Evolutionary conservation across 2,888 invertebrate species (phyloP), one percentile per base, ranked within the genome.

Genomic region (Lysandra coridon): DNA sequence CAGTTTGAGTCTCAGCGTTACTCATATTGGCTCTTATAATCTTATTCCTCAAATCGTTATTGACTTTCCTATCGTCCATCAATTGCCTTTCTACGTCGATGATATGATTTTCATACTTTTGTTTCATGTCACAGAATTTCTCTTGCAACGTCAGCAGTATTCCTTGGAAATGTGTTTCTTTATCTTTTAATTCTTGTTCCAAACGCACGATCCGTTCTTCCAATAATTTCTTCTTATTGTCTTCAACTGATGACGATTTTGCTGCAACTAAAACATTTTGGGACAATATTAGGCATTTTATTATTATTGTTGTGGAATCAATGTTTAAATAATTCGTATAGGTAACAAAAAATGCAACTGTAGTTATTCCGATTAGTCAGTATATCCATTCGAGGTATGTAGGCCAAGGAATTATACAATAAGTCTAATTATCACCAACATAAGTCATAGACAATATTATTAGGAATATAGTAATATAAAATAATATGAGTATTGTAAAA

Each of bases 61-160:
- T 92, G 7, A 89, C 83, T 87, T 92, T 94, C 1, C 91, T 88
- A 83, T 95, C 91, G 78, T 92, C 93, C 94, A 94, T 94, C 69
- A 94, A 82, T 87, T 97, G 96, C 40, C 96, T 93, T 88, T 97
- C 97, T n/a, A 97, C 92, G 84, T 97, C 97, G 82, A 96, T 96
- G 80, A 97, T 97, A 85, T 97, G 97, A 62, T 93, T 95, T 83
- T 97, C 96, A 85, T 97, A 97, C 86, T 97, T 97, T 80, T 96
- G 95, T 89, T 97, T 97, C 95, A 97, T 97, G 74, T 97, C 96
- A 62, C 96, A 95, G 86, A 97, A 97, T 85, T 97, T 97, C 80
- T 96, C 96, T 89, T 97, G 97, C 23, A 97, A 95, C 78, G 97
- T 97, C 37, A 96, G 86, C 82, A 97, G 89, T 78, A 97, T 96